Conservation (phyloP, 2,888 invertebrate species). For the Xanthostigma xanthostigma region DNA sequence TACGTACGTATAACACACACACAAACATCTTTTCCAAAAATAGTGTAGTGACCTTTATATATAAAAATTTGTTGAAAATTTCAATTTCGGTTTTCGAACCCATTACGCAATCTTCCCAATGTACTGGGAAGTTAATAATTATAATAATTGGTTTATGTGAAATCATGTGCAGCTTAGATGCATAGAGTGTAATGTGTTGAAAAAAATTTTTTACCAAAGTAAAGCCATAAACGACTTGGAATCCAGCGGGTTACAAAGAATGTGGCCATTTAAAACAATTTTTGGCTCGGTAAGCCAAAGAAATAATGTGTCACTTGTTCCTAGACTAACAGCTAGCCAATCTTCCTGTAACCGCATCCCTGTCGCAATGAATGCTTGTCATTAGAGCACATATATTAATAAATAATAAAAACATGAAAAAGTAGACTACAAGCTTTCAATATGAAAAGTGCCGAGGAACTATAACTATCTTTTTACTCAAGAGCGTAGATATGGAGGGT, state of each 20-base stretch:
- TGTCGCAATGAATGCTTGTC: slow-evolving; percentile 16
- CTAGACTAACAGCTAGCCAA: slow-evolving; percentile 77
- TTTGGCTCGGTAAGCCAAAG: slow-evolving; percentile 55
- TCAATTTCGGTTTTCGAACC: too few relatives aligned
- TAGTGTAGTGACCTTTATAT: too few relatives aligned
- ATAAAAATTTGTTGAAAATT: too few relatives aligned
- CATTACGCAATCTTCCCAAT: too few relatives aligned
- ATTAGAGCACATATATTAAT: not conserved
- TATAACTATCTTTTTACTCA: too few relatives aligned
- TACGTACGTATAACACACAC: too few relatives aligned
- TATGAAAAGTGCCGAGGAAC: too few relatives aligned
- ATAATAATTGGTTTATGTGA: not conserved
- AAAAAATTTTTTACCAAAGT: slow-evolving; percentile 46
- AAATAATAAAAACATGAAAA: not conserved
- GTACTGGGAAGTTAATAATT: too few relatives aligned
- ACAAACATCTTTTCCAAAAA: too few relatives aligned
- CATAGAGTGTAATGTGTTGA: not conserved
- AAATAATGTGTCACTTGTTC: slow-evolving; percentile 89
- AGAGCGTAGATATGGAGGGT: too few relatives aligned
- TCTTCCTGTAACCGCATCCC: slow-evolving; percentile 66
- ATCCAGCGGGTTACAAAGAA: slow-evolving; percentile 75
- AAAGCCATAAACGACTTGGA: slow-evolving; percentile 72
- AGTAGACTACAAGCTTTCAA: not conserved
- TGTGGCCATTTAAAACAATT: slow-evolving; percentile 61
- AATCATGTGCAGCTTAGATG: not conserved